Evolutionary conservation across 1,140 invertebrate genomes (phyloP).

Genomic region (Leptinotarsa texana): DNA sequence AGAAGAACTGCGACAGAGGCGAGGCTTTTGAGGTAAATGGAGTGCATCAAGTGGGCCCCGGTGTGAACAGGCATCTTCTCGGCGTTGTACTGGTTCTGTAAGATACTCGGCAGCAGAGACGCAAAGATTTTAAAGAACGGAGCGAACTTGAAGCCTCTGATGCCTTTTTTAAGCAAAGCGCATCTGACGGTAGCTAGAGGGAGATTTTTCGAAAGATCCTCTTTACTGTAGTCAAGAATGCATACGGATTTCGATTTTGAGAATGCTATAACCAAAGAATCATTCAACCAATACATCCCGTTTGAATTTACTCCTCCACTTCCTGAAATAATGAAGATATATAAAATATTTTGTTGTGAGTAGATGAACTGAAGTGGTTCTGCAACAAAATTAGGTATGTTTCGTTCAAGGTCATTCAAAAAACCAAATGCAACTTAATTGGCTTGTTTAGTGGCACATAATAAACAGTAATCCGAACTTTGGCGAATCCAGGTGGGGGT

Average conservation of each 20-base stretch:
- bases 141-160: constrained; percentile 61
- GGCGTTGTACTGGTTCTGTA: constrained; percentile 63
- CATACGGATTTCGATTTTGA: constrained; percentile 61
- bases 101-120: constrained; percentile 58
- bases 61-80: constrained; percentile 64
- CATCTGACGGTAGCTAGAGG: constrained; percentile 60
- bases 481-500: too few species aligned
- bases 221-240: constrained; percentile 57
- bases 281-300: constrained; percentile 59
- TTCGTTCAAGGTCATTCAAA: too few species aligned
- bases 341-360: neutral
- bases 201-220: constrained; percentile 56
- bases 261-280: constrained; percentile 60
- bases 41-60: constrained; percentile 66
- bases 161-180: constrained; percentile 60
- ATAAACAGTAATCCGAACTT: too few species aligned
- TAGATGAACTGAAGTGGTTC: too few species aligned
- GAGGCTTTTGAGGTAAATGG: constrained; percentile 65
- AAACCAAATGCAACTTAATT: too few species aligned
- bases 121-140: constrained; percentile 63
- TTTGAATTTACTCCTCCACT: constrained; percentile 59
- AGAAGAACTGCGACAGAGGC: constrained; percentile 62
- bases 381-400: too few species aligned
- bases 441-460: too few species aligned
- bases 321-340: constrained; percentile 8